Percentiles rank a stretch among this genome's conserved stretches.
phyloP scores from a whole-genome alignment of 2,113 vertebrate species.

The Triplophysa rosa region DNA sequence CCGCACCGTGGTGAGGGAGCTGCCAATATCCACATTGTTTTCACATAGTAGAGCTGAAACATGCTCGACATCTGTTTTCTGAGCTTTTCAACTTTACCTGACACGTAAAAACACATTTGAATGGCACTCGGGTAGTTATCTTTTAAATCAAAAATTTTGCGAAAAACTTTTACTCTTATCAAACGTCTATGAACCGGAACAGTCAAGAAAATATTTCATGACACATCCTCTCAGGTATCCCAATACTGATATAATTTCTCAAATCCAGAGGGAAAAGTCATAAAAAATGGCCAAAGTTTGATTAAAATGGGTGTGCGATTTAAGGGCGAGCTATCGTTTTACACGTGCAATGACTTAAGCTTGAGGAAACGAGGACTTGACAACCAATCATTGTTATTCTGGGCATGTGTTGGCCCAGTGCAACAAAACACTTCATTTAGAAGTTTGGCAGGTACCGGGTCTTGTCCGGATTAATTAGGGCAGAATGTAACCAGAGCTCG shows the following conservation, averaged over 20 bases:
- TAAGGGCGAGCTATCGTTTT: constrained; percentile 63
- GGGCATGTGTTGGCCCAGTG: constrained; percentile 57
- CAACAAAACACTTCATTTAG: constrained; percentile 68
- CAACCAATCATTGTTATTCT: constrained; percentile 58
- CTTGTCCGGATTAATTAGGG: constrained; percentile 74
- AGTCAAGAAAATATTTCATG: constrained; percentile 22
- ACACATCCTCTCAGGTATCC: neutral
- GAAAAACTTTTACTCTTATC: neutral
- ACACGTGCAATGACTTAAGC: constrained; percentile 53
- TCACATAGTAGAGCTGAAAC: constrained; percentile 8
- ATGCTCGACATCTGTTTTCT: constrained; percentile 37
- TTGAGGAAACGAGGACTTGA: constrained; percentile 64
- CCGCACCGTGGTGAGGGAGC: neutral
- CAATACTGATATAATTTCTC: constrained; percentile 23
- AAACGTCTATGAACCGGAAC: constrained; percentile 13
- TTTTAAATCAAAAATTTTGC: constrained; percentile 8
- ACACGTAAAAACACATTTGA: constrained; percentile 18
- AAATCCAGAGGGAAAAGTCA: constrained; percentile 11
- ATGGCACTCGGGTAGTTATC: constrained; percentile 29
- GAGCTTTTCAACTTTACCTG: neutral
- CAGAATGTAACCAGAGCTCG: constrained; percentile 67
- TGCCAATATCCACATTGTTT: constrained; percentile 2
- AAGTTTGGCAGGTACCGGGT: constrained; percentile 66
- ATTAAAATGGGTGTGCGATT: constrained; percentile 57
- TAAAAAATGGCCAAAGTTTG: constrained; percentile 17